These are phyloP conservation scores for Melanotus villosus DNA, from an alignment of 2,888 invertebrate species.

Conservation along the genomic window DNA sequence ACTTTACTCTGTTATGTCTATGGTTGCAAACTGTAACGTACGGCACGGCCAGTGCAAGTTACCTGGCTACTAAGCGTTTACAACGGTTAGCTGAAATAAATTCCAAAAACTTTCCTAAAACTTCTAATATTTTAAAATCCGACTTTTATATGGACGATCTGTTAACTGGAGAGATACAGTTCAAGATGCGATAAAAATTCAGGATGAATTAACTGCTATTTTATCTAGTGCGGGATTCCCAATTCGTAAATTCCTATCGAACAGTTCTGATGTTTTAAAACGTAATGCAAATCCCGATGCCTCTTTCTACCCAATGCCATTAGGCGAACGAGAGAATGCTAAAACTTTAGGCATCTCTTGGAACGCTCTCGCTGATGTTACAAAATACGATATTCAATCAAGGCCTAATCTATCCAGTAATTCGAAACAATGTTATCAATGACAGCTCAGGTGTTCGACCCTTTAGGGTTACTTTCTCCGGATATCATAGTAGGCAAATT, in stretches of 20 bases:
- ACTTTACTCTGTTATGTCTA: no score
- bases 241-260: slow-evolving; percentile 22
- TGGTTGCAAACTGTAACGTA: slow-evolving; percentile 52
- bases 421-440: slow-evolving; percentile 22
- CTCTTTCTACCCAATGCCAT: slow-evolving; percentile 2
- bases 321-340: slow-evolving; percentile 18
- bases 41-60: slow-evolving; percentile 52
- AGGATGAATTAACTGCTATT: slow-evolving; percentile 11
- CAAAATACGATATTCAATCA: slow-evolving; percentile 22
- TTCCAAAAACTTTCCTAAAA: neutral
- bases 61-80: slow-evolving; percentile 45
- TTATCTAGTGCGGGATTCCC: slow-evolving; percentile 7
- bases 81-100: slow-evolving; percentile 40
- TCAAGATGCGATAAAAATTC: neutral
- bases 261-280: slow-evolving; percentile 1
- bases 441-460: slow-evolving; percentile 33
- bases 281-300: neutral
- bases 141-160: slow-evolving; percentile 41
- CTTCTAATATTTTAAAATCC: slow-evolving; percentile 3
- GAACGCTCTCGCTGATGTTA: slow-evolving; percentile 31
- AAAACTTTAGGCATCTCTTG: no score
- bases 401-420: neutral
- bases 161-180: slow-evolving; percentile 8
- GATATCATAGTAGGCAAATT: slow-evolving; percentile 36
- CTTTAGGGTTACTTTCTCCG: slow-evolving; percentile 33